Evolutionary conservation across 2,797 vertebrate species (phyloP).

Genomic region (Leuciscus waleckii): DNA sequence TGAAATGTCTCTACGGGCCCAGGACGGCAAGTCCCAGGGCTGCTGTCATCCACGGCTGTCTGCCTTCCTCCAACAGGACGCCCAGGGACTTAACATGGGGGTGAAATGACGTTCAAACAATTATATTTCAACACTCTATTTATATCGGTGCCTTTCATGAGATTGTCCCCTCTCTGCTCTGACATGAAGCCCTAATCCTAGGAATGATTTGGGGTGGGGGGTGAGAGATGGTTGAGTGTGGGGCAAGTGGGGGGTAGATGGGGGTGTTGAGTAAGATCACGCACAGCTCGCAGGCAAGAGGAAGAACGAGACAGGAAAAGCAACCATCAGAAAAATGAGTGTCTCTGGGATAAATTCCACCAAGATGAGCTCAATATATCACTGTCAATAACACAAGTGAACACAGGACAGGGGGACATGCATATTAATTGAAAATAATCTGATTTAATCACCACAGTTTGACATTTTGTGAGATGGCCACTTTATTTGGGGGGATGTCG

Average conservation of each 20-base stretch:
- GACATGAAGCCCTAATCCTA: conserved; percentile 81
- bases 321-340: conserved; percentile 92
- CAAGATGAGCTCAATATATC: conserved; percentile 96
- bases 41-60: conserved; percentile 89
- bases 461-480: conserved; percentile 96
- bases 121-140: conserved; percentile 89
- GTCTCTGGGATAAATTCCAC: conserved; percentile 88
- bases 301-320: conserved; percentile 61
- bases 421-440: conserved; percentile 99
- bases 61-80: conserved; percentile 86
- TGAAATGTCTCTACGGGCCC: conserved; percentile 64
- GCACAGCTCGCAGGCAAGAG: conserved; percentile 49
- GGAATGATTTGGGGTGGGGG: conserved; percentile 75
- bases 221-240: conserved; percentile 59
- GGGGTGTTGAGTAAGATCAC: conserved; percentile 39
- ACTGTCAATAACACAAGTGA: conserved; percentile 91
- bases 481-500: conserved; percentile 95
- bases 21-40: conserved; percentile 82
- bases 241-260: conserved; percentile 13
- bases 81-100: conserved; percentile 81
- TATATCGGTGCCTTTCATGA: conserved; percentile 86
- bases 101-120: conserved; percentile 88
- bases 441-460: conserved; percentile 95
- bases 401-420: conserved; percentile 87
- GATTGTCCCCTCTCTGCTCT: conserved; percentile 81